These are phyloP conservation scores for Euzetes globulus DNA, from an alignment of 2,888 invertebrate genomes.

Conservation along the genomic window DNA sequence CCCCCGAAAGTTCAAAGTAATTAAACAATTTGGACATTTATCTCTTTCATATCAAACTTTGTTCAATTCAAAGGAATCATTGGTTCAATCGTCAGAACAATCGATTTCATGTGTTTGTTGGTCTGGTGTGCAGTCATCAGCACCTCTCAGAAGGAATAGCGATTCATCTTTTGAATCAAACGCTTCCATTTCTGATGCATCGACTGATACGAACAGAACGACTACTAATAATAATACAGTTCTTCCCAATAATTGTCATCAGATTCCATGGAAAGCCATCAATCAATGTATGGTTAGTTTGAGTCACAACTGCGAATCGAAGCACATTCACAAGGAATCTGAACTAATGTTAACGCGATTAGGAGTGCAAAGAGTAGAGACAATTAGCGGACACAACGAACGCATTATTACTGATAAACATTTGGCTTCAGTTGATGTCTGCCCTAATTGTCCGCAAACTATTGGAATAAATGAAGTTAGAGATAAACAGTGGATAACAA, in stretches of 20 bases:
- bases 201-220: neutral
- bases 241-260: slow-evolving; percentile 16
- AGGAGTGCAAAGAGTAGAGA: slow-evolving; percentile 19
- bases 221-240: slow-evolving; percentile 19
- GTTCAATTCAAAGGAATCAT: neutral
- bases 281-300: slow-evolving; percentile 19
- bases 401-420: neutral
- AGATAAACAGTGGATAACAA: neutral
- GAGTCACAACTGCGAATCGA: neutral
- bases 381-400: slow-evolving; percentile 13
- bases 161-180: neutral
- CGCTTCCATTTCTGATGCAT: neutral
- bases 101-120: slow-evolving; percentile 1
- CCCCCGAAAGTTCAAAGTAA: slow-evolving; percentile 40
- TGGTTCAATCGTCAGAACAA: neutral
- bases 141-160: neutral
- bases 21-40: neutral
- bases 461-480: neutral
- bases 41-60: neutral
- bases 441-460: slow-evolving; percentile 10
- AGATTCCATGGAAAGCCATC: slow-evolving; percentile 8
- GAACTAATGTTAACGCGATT: slow-evolving; percentile 1
- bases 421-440: neutral
- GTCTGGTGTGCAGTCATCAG: neutral
- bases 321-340: neutral